Conservation (phyloP, 2,888 invertebrate genomes). For the Sepiola atlantica region DNA sequence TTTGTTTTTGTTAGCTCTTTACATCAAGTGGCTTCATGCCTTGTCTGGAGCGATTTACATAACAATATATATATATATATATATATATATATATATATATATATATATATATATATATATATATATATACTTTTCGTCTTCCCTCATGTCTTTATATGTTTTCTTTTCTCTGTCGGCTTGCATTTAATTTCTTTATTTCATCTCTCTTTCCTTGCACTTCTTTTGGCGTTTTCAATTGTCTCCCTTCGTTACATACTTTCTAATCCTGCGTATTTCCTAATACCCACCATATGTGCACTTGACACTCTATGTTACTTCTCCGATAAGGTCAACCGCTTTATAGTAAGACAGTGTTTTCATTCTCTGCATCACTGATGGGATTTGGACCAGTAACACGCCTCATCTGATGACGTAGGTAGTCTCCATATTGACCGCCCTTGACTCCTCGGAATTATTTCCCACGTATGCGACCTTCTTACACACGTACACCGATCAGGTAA, state of each 20-base stretch:
- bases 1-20: no score
- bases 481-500: background rate
- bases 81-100: no score
- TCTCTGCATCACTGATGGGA: background rate
- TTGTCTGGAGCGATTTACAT: no score
- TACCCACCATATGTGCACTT: background rate
- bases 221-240: background rate
- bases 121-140: background rate
- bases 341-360: background rate
- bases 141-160: background rate
- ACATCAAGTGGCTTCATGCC: no score
- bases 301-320: background rate
- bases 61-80: no score
- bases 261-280: background rate
- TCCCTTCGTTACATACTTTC: background rate
- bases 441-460: background rate
- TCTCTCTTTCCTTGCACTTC: background rate
- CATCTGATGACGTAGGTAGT: background rate
- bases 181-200: background rate
- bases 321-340: background rate
- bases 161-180: background rate
- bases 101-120: no score
- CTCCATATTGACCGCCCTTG: background rate
- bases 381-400: background rate
- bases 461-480: background rate